Conservation (phyloP, 2,888 invertebrate genomes). For the Pyrrhia umbra region DNA sequence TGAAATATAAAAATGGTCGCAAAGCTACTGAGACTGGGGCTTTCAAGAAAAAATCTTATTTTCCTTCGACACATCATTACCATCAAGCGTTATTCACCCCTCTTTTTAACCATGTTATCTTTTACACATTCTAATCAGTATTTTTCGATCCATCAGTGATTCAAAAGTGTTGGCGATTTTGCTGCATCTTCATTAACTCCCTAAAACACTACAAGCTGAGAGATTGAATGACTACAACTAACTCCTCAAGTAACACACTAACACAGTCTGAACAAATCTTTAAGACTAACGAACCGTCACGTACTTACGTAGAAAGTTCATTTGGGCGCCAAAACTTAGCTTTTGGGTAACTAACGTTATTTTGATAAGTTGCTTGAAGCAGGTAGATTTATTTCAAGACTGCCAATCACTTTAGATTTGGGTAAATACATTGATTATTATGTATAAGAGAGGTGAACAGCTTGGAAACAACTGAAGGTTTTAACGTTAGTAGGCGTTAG, state of each 20-base stretch:
- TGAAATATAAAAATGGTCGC: too few species aligned
- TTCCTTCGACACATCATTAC: too few species aligned
- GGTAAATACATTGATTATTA: slow-evolving; percentile 19
- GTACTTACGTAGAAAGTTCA: slow-evolving; percentile 51
- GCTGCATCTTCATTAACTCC: not conserved
- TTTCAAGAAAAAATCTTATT: too few species aligned
- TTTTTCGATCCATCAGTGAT: too few species aligned
- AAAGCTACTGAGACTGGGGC: too few species aligned
- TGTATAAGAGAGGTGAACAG: not conserved
- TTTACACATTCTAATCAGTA: too few species aligned
- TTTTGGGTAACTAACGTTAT: slow-evolving; percentile 56
- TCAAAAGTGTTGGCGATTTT: too few species aligned
- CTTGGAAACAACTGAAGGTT: not conserved
- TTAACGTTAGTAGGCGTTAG: not conserved
- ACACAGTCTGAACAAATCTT: slow-evolving; percentile 50
- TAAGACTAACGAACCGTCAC: slow-evolving; percentile 48
- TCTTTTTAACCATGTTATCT: not conserved
- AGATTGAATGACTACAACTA: slow-evolving; percentile 16
- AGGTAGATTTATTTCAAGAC: slow-evolving; percentile 46
- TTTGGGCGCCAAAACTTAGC: slow-evolving; percentile 56
- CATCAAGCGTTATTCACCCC: not conserved
- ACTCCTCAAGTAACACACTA: slow-evolving; percentile 19
- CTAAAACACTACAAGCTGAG: not conserved
- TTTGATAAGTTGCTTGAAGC: slow-evolving; percentile 47
- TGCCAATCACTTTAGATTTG: slow-evolving; percentile 7